Evolutionary conservation across 1,140 invertebrate genomes (phyloP), one percentile per base, ranked within the genome.

Genomic region (Macrosteles quadrilineatus): DNA sequence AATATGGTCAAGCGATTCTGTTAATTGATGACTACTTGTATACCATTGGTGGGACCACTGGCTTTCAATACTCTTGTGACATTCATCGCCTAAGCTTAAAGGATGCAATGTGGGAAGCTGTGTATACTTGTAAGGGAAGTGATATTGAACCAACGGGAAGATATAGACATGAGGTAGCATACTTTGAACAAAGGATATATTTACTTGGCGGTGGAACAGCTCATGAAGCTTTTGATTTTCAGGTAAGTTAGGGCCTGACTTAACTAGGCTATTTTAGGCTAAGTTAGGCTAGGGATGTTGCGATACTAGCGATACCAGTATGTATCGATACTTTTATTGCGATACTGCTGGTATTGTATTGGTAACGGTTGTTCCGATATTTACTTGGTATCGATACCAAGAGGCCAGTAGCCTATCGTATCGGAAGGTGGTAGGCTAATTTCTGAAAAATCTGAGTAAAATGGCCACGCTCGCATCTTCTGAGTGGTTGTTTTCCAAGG

Each of bases 171-270:
- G 94, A 96, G 83, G 82, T 95, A 3, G 90, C 87, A 1, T 87
- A 90, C 73, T 87, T 92, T 79, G 87, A 87, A 12, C 83, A 85
- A 43, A 85, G 87, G 72, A 85, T 96, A 50, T 94, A 88, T 77
- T 83, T 96, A 12, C 80, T 96, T 50, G 94, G 93, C 14, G 94
- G 94, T 31, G 93, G 94, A 17, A 94, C 91, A 6, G 86, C 87
- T 9, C 80, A 85, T 23, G 83, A 84, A 69, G 86, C 88, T 1
- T 94, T 88, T 80, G 87, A 87, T 66, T 86, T 95, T 63, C 75
- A 80, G 55, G 79, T 83, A 77, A 71, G 68, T 45, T 14, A 40
- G 30, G n/a, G n/a, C n/a, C n/a, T n/a, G n/a, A n/a, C n/a, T n/a
- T n/a, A n/a, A n/a, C n/a, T n/a, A n/a, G n/a, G n/a, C n/a, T n/a